Percentiles rank a stretch among this genome's conserved stretches.
These are phyloP conservation scores for Galagoides demidoff DNA, from an alignment of 2,797 vertebrate genomes.

Conservation along the genomic window DNA sequence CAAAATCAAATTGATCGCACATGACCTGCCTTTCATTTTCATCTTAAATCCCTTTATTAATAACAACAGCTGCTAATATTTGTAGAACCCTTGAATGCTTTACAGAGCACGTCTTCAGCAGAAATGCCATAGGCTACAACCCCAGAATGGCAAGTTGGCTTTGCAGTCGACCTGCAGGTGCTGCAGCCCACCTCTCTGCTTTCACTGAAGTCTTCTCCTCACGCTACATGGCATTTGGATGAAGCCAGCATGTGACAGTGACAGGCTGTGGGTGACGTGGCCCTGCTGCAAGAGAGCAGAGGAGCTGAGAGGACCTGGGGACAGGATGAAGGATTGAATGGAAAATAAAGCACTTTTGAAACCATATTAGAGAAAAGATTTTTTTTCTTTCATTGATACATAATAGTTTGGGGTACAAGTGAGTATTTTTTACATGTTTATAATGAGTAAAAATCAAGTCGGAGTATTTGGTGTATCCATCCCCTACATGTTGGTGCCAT, in stretches of 20 bases:
- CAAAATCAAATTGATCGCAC: rapidly evolving
- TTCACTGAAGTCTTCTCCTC: rapidly evolving
- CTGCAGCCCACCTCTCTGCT: background rate
- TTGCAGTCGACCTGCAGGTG: rapidly evolving
- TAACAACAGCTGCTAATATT: rapidly evolving
- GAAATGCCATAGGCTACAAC: no score
- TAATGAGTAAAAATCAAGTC: background rate
- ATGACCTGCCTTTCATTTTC: rapidly evolving
- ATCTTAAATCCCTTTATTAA: no score
- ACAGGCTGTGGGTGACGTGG: no score
- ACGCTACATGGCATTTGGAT: rapidly evolving
- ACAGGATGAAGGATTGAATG: background rate
- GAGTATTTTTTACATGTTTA: background rate
- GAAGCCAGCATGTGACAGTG: rapidly evolving
- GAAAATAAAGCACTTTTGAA: rapidly evolving
- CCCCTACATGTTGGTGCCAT: background rate
- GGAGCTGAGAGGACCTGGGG: background rate
- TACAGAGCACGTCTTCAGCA: rapidly evolving
- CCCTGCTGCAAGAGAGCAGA: background rate
- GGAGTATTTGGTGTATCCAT: background rate
- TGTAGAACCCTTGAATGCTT: rapidly evolving
- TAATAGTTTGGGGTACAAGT: background rate
- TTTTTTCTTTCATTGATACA: background rate
- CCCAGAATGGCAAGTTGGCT: background rate
- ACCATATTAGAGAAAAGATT: background rate